Percentiles rank a stretch among this genome's conserved stretches.
Evolutionary conservation across 2,113 vertebrate species (phyloP).

Genomic region (Neolamprologus toae): DNA sequence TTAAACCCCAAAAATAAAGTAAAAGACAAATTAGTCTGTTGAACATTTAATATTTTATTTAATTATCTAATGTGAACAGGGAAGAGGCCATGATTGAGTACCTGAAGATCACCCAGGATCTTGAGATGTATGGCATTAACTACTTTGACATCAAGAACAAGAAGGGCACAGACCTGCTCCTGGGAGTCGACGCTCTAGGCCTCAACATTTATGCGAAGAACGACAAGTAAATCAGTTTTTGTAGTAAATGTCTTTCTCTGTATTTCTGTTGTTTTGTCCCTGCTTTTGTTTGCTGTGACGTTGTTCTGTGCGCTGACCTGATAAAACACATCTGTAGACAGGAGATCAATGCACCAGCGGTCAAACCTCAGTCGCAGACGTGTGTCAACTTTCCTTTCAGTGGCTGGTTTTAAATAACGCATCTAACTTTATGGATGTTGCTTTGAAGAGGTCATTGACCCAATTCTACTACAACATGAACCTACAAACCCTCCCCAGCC

Average conservation of each 20-base stretch:
- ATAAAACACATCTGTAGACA: background rate
- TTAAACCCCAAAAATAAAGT: background rate
- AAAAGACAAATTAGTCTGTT: background rate
- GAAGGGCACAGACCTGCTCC: slow-evolving; percentile 92
- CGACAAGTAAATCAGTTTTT: slow-evolving; percentile 75
- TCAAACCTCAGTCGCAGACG: slow-evolving; percentile 20
- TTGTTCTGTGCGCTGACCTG: background rate
- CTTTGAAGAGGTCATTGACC: slow-evolving; percentile 33
- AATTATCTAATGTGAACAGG: slow-evolving; percentile 49
- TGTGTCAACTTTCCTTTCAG: background rate
- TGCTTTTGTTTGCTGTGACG: background rate
- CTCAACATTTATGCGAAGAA: slow-evolving; percentile 94
- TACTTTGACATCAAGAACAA: slow-evolving; percentile 99
- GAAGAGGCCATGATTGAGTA: slow-evolving; percentile 92
- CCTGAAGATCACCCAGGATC: slow-evolving; percentile 93
- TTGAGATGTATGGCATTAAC: slow-evolving; percentile 98
- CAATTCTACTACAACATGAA: background rate
- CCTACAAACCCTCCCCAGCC: background rate
- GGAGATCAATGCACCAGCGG: background rate
- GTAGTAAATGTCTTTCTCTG: background rate
- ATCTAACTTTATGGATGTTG: background rate
- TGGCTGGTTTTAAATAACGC: background rate
- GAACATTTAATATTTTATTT: background rate
- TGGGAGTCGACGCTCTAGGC: slow-evolving; percentile 92
- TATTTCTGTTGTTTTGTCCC: background rate